Percentiles rank a stretch among this genome's conserved stretches.
These are phyloP conservation scores for Barypeithes pellucidus DNA, from an alignment of 2,888 invertebrate genomes.

Conservation along the genomic window DNA sequence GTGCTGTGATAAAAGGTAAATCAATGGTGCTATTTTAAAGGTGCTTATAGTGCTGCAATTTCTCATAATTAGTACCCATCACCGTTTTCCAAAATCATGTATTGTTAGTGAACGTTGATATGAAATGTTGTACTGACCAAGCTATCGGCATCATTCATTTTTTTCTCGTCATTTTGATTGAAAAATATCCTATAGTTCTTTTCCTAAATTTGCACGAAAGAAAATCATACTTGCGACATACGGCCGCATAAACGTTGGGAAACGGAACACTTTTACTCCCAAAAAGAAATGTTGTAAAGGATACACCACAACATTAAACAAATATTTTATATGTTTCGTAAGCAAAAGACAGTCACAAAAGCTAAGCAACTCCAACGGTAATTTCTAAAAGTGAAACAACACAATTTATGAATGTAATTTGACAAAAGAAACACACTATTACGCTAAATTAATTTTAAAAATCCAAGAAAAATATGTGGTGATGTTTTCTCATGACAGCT, in stretches of 20 bases:
- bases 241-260: slow-evolving; percentile 30
- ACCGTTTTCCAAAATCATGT: slow-evolving; percentile 40
- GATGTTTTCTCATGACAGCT: slow-evolving; percentile 45
- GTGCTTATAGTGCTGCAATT: slow-evolving; percentile 8
- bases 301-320: slow-evolving; percentile 18
- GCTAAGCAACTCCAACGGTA: slow-evolving; percentile 16
- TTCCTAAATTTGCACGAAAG: slow-evolving; percentile 25
- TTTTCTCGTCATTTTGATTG: slow-evolving; percentile 78
- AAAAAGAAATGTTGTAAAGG: slow-evolving; percentile 19
- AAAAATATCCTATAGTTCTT: slow-evolving; percentile 28
- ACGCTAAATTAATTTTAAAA: slow-evolving; percentile 29
- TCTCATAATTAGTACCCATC: slow-evolving; percentile 23
- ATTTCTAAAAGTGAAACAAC: slow-evolving; percentile 32
- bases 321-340: slow-evolving; percentile 7
- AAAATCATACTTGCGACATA: slow-evolving; percentile 25
- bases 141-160: slow-evolving; percentile 84
- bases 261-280: slow-evolving; percentile 34
- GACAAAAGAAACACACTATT: slow-evolving; percentile 27
- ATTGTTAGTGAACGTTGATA: slow-evolving; percentile 46
- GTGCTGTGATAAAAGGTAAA: neutral
- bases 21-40: neutral
- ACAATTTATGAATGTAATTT: slow-evolving; percentile 34
- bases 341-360: slow-evolving; percentile 37
- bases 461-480: slow-evolving; percentile 38
- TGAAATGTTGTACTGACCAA: slow-evolving; percentile 73